Evolutionary conservation across 2,888 invertebrate species (phyloP), one percentile per base, ranked within the genome.

Genomic region (Oxycera nigricornis): DNA sequence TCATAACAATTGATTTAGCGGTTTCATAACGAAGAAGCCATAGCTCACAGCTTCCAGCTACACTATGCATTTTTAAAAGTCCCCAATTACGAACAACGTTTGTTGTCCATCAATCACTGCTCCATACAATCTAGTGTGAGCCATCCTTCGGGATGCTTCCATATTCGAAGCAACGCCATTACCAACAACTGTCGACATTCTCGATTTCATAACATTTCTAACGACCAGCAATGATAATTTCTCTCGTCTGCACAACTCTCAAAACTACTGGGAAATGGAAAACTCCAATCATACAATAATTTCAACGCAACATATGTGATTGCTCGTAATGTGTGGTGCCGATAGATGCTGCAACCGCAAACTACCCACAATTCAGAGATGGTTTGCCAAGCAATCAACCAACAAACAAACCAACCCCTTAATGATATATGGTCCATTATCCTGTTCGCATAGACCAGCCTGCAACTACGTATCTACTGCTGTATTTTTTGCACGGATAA

Each of bases 391-490:
- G 24, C 41, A 39, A 31, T n/a, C 11, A 39, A 4, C 28, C n/a
- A 65, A 11, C 65, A 22, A 59, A 30, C 1, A 2, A 39, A 7
- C 65, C 22, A 65, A 39, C 39, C 65, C 65, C 65, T 39, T 62
- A 62, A 62, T 39, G 39, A 65, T 41, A 65, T 65, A 65, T 30
- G 65, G 30, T 35, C 39, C 65, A 65, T 65, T 65, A 65, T 65
- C 65, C 39, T 65, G 65, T 30, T 65, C 4, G 65, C 65, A 65
- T 20, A 41, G 39, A 35, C 30, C 3, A n/a, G 24, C 65, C n/a
- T 65, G 41, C 65, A 65, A 2, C 65, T 24, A 65, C 65, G 35
- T 65, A 61, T 61, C 41, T 22, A n/a, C n/a, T n/a, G n/a, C n/a
- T n/a, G n/a, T n/a, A n/a, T n/a, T 30, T 65, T 65, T 65, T 9